Evolutionary conservation across 2,113 vertebrate species (phyloP).

Genomic region (Miniopterus natalensis): DNA sequence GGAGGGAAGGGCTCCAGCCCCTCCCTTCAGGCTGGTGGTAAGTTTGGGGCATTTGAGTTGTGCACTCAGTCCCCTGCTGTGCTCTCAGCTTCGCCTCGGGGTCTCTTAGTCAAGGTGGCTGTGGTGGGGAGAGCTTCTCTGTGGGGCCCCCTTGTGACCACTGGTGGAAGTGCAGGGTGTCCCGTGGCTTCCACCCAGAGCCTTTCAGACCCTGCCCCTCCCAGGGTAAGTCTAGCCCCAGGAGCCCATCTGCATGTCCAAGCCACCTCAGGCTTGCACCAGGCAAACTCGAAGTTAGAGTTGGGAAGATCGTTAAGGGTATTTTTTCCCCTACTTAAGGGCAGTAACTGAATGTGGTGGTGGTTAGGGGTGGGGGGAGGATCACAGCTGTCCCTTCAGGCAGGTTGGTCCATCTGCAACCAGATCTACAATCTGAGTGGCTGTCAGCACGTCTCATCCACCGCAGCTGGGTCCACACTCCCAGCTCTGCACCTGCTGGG

Average conservation of each 20-base stretch:
- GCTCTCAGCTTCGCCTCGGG: background rate
- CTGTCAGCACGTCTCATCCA: background rate
- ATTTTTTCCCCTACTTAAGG: background rate
- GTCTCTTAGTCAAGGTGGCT: background rate
- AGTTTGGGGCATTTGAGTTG: background rate
- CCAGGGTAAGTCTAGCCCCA: background rate
- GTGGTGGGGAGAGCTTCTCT: background rate
- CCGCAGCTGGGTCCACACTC: no score
- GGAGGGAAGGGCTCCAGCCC: background rate
- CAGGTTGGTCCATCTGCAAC: background rate
- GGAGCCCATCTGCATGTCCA: background rate
- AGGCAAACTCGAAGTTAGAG: background rate
- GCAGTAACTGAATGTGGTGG: background rate
- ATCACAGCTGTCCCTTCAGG: background rate
- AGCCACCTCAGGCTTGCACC: background rate
- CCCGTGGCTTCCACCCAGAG: background rate
- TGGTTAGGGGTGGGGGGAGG: background rate
- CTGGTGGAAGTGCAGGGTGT: background rate
- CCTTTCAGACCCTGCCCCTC: background rate
- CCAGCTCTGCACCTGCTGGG: background rate
- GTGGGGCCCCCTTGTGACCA: background rate
- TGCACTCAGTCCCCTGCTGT: background rate
- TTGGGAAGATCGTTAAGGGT: background rate
- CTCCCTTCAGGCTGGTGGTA: background rate
- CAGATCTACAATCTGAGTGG: background rate